Evolutionary conservation across 2,888 invertebrate genomes (phyloP).

Genomic region (Sinohyriopsis cumingii): DNA sequence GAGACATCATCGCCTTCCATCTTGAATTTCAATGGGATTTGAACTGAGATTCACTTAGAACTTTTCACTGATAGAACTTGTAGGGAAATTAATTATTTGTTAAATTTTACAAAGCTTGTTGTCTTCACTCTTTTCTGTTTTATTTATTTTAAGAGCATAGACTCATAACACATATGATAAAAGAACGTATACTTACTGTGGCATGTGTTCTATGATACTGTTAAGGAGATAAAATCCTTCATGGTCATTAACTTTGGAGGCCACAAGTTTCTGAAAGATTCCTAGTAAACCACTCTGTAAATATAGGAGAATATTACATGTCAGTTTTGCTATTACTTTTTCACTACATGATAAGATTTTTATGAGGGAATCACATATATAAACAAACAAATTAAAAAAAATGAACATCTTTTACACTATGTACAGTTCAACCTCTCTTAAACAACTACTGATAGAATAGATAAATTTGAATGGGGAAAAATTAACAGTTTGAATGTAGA

Average conservation of each 20-base stretch:
- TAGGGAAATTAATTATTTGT: no score
- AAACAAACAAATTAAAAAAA: neutral
- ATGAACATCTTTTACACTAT: no score
- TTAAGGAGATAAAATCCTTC: constrained; percentile 95
- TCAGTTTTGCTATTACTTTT: neutral
- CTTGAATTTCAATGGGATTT: no score
- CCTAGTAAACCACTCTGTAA: constrained; percentile 80
- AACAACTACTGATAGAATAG: no score
- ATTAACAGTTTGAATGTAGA: no score
- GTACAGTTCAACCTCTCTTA: no score
- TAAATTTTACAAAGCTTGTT: neutral
- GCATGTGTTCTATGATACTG: constrained; percentile 86
- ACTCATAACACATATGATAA: neutral
- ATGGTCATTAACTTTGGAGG: constrained; percentile 95
- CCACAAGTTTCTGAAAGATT: constrained; percentile 96
- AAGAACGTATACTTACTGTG: constrained; percentile 78
- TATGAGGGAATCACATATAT: neutral
- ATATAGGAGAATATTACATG: constrained; percentile 13
- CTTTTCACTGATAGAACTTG: no score
- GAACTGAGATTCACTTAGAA: no score
- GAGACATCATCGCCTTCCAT: no score
- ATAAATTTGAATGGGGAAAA: no score
- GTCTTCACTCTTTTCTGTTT: neutral
- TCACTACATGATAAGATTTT: neutral
- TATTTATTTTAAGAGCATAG: neutral